Conservation (phyloP, 2,888 invertebrate species). For the Andrena minutula region DNA sequence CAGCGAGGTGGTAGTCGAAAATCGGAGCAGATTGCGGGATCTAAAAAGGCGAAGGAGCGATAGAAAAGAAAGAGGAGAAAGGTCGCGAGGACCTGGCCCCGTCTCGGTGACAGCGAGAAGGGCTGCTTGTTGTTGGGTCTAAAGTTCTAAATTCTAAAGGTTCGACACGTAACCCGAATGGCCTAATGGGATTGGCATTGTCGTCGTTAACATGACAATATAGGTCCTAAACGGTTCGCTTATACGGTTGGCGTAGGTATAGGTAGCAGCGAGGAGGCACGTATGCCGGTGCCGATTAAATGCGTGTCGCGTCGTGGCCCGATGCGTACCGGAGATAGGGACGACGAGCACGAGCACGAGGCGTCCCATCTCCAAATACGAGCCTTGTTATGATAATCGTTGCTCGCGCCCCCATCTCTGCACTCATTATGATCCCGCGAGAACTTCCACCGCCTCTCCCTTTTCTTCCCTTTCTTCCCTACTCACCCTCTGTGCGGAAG, state of each 20-base stretch:
- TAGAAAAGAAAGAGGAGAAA: conserved; percentile 18
- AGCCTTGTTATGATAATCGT: conserved; percentile 83
- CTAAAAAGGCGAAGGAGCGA: too few relatives aligned
- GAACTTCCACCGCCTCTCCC: conserved; percentile 20
- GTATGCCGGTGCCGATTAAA: conserved; percentile 67
- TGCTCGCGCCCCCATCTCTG: conserved; percentile 58
- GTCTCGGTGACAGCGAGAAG: conserved; percentile 4
- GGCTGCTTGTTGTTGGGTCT: conserved; percentile 5
- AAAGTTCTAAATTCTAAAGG: neutral
- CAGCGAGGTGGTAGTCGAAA: neutral
- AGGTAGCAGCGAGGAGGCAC: conserved; percentile 43
- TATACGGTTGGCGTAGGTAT: conserved; percentile 53
- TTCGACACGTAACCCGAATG: conserved; percentile 53
- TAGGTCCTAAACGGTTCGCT: conserved; percentile 77
- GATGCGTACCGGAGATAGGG: conserved; percentile 78
- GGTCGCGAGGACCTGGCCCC: conserved; percentile 20
- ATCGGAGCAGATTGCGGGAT: neutral
- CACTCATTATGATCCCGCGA: conserved; percentile 61
- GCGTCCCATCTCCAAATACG: conserved; percentile 78
- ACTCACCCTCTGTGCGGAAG: neutral
- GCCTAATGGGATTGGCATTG: conserved; percentile 82
- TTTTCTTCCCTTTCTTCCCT: conserved; percentile 30
- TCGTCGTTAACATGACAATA: conserved; percentile 82
- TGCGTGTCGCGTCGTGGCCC: conserved; percentile 68
- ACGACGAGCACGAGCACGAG: conserved; percentile 35